A percentile compares a stretch with the other conserved stretches of the same genome.
These are phyloP conservation scores for Madoqua kirkii DNA, from an alignment of 2,113 vertebrate species.

Conservation along the genomic window DNA sequence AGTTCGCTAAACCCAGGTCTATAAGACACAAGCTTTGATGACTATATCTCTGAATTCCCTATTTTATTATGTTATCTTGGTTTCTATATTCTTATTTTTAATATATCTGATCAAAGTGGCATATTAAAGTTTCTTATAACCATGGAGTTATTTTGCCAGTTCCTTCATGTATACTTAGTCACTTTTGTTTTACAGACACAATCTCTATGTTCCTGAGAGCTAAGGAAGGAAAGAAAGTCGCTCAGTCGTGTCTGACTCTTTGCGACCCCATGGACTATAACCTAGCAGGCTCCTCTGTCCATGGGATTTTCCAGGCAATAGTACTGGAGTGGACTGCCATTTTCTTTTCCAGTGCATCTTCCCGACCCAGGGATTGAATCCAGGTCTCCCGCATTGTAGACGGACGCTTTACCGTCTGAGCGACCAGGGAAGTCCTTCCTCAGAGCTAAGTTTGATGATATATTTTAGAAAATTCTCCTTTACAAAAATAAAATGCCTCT, in stretches of 20 bases:
- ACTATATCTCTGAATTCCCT: not conserved
- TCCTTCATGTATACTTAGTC: not conserved
- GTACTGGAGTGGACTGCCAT: too few relatives aligned
- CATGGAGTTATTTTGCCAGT: not conserved
- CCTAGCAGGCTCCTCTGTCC: too few relatives aligned
- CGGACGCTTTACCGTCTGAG: too few relatives aligned
- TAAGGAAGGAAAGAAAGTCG: not conserved
- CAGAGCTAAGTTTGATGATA: conserved; percentile 10
- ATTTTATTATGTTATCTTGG: conserved; percentile 3
- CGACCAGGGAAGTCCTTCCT: not conserved
- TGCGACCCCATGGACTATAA: too few relatives aligned
- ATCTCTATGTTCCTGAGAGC: conserved; percentile 7
- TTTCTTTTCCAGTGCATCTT: too few relatives aligned
- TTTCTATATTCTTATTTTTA: conserved; percentile 5
- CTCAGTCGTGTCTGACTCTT: too few relatives aligned
- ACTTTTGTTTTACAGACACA: conserved; percentile 31
- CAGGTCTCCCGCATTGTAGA: too few relatives aligned
- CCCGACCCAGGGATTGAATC: too few relatives aligned
- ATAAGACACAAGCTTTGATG: not conserved
- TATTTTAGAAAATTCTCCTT: not conserved
- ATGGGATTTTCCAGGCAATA: too few relatives aligned
- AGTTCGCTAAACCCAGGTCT: not conserved
- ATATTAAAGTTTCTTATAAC: conserved; percentile 1
- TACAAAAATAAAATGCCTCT: conserved; percentile 20
- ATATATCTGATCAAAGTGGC: not conserved